Percentiles rank a stretch among this genome's conserved stretches.
These are phyloP conservation scores for Antedon mediterranea DNA, from an alignment of 53 echinoderm and acorn worm genomes.

Conservation along the genomic window DNA sequence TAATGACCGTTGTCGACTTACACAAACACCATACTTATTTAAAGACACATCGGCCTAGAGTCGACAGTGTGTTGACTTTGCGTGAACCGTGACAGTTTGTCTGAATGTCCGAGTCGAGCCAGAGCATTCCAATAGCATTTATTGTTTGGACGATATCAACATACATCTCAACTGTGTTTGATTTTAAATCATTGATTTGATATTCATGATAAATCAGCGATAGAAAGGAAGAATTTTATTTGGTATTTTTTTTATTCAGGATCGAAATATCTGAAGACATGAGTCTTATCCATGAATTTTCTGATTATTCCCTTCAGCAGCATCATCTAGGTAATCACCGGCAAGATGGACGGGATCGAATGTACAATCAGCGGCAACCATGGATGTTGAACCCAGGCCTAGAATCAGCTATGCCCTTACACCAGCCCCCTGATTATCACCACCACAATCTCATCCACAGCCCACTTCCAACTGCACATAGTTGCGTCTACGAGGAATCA, in stretches of 20 bases:
- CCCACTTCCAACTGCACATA: neutral
- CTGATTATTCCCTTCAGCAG: neutral
- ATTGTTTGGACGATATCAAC: too few relatives aligned
- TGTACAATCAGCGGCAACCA: neutral
- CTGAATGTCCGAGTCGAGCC: neutral
- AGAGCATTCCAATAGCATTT: too few relatives aligned
- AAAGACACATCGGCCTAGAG: neutral
- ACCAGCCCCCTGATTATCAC: neutral
- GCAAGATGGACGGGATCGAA: neutral
- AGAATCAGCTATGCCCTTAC: neutral
- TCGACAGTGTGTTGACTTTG: neutral
- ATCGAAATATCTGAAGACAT: neutral
- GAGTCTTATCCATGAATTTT: neutral
- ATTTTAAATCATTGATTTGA: neutral
- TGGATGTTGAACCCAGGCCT: neutral
- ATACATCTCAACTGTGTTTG: too few relatives aligned
- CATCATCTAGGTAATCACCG: neutral
- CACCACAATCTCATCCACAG: neutral
- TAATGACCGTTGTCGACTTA: neutral
- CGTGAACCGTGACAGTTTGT: neutral
- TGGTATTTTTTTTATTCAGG: neutral
- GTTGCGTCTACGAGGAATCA: neutral
- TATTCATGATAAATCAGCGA: neutral
- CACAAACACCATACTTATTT: neutral
- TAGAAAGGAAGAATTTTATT: neutral